phyloP scores from a whole-genome alignment of 2,888 invertebrate genomes.

The Ischnura elegans region DNA sequence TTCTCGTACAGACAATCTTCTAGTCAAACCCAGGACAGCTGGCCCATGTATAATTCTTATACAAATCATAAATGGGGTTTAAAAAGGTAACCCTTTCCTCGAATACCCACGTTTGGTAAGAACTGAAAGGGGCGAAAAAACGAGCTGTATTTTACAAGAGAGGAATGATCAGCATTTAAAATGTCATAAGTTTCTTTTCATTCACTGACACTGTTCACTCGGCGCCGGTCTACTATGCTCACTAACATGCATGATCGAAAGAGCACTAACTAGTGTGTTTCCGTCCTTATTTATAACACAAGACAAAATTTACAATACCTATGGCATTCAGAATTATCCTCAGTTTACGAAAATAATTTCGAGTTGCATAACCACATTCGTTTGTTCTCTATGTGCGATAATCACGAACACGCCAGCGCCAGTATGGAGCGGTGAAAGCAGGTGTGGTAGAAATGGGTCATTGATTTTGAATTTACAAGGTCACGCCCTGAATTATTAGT shows the following conservation, averaged over 20 bases:
- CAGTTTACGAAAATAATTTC: slow-evolving; percentile 39
- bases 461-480: slow-evolving; percentile 42
- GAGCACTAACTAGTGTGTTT: background rate
- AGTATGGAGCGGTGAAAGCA: slow-evolving; percentile 36
- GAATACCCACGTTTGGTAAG: background rate
- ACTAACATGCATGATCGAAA: slow-evolving; percentile 16
- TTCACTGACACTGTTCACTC: slow-evolving; percentile 50
- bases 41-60: slow-evolving; percentile 69
- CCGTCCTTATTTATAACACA: background rate
- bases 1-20: slow-evolving; percentile 68
- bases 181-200: slow-evolving; percentile 23
- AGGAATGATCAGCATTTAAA: background rate
- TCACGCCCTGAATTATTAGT: slow-evolving; percentile 37
- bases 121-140: background rate
- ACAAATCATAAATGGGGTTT: slow-evolving; percentile 70
- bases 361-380: slow-evolving; percentile 57
- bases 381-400: slow-evolving; percentile 49
- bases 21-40: slow-evolving; percentile 67
- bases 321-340: background rate
- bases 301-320: background rate
- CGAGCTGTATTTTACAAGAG: background rate
- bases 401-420: slow-evolving; percentile 11
- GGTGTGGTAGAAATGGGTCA: slow-evolving; percentile 49
- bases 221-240: slow-evolving; percentile 21
- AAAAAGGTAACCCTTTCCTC: slow-evolving; percentile 12